Evolutionary conservation across 1,140 invertebrate species (phyloP).

Genomic region (Lepidotrigona ventralis): DNA sequence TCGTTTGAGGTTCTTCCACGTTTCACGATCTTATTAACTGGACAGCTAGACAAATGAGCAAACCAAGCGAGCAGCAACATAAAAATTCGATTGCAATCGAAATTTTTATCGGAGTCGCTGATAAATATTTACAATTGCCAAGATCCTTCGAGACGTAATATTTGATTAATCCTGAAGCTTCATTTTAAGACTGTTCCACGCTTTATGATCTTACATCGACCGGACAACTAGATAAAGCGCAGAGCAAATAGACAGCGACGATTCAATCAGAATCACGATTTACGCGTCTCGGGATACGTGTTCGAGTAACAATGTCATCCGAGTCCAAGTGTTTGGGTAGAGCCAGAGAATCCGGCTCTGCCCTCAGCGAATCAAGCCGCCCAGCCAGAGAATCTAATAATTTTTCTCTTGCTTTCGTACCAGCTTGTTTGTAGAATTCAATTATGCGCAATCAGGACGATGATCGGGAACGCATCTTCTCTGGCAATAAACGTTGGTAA

Average conservation of each 20-base stretch:
- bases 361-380: not conserved
- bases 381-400: constrained; percentile 6
- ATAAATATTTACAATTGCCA: not conserved
- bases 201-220: not conserved
- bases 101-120: not conserved
- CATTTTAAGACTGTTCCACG: not conserved
- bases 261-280: not conserved
- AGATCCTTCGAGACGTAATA: not conserved
- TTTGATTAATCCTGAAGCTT: not conserved
- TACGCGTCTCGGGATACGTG: not conserved
- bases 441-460: constrained; percentile 43
- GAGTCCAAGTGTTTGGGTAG: not conserved
- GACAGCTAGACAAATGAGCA: too few relatives aligned
- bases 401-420: not conserved
- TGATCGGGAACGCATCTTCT: not conserved
- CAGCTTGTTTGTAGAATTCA: constrained; percentile 26
- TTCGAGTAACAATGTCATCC: not conserved
- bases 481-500: not conserved
- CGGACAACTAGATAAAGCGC: not conserved
- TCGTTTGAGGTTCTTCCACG: too few relatives aligned
- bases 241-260: not conserved
- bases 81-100: too few relatives aligned
- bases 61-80: too few relatives aligned
- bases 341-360: not conserved
- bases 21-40: too few relatives aligned